Evolutionary conservation across 2,888 invertebrate species (phyloP), one percentile per base, ranked within the genome.

Genomic region (Selenia dentaria): DNA sequence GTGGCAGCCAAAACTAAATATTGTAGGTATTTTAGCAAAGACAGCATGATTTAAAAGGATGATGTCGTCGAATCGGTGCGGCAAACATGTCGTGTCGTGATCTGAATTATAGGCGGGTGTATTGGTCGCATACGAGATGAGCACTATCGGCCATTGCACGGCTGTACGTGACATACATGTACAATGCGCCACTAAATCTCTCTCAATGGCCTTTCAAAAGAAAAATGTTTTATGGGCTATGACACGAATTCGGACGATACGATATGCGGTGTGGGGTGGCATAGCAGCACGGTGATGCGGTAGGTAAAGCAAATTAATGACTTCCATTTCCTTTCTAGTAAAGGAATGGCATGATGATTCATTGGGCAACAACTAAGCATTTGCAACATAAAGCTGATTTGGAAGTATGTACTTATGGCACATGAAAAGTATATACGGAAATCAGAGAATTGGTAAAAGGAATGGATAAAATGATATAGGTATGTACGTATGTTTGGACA

Each of bases 61-160:
- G 59, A 56, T 64, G 64, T 70, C 57, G 60, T 56, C 64, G 64
- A 64, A 58, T 62, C 60, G 59, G 65, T 57, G 63, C 54, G 56
- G 66, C 72, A 70, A 79, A 80, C 77, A 77, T 65, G 66, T 67
- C 57, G 66, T 65, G 66, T 67, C 57, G 66, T 63, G 63, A 69
- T 74, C 68, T 75, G 64, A 83, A 71, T 79, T 79, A 81, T 78
- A 67, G 73, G 59, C 57, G 67, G 60, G 70, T 70, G 69, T 75
- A 74, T 70, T 67, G 68, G 70, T 64, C 63, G 83, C 78, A 81
- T 80, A 79, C 80, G 56, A 74, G 75, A 75, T 78, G 73, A 74
- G 71, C 64, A 64, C 69, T 75, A 77, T 79, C 74, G 76, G 70
- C 64, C 74, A 77, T 71, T 75, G 74, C 75, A 79, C 70, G 70